Percentiles rank a stretch among this genome's conserved stretches.
phyloP scores from a whole-genome alignment of 2,113 vertebrate species.

The Pteronura brasiliensis region DNA sequence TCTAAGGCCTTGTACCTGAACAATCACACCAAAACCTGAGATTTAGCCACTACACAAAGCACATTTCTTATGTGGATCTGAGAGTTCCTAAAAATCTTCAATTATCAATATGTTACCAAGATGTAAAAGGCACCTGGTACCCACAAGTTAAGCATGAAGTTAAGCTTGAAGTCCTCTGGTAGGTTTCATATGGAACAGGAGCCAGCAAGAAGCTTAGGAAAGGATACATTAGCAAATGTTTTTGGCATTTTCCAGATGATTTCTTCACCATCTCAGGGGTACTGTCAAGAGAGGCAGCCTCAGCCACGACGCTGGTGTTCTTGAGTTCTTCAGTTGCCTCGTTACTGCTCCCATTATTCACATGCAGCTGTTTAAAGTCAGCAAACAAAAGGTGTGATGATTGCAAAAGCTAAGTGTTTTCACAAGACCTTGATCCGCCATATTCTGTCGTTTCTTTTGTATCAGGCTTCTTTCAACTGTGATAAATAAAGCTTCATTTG shows the following conservation, averaged over 20 bases:
- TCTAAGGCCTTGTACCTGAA: neutral
- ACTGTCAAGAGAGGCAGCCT: slow-evolving; percentile 86
- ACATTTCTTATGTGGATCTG: neutral
- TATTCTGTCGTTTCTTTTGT: slow-evolving; percentile 85
- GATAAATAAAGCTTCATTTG: slow-evolving; percentile 90
- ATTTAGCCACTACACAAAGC: neutral
- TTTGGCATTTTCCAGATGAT: slow-evolving; percentile 89
- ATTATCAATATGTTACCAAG: slow-evolving; percentile 76
- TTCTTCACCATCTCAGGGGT: slow-evolving; percentile 90
- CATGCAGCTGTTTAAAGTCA: slow-evolving; percentile 90
- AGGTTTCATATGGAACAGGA: slow-evolving; percentile 74
- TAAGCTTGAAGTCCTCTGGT: slow-evolving; percentile 80
- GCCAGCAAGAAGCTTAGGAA: slow-evolving; percentile 71
- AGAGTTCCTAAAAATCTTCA: slow-evolving; percentile 75
- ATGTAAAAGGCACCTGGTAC: slow-evolving; percentile 78
- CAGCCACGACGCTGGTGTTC: slow-evolving; percentile 85
- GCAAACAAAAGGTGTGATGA: slow-evolving; percentile 88
- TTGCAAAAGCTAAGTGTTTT: slow-evolving; percentile 84
- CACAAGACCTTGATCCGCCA: slow-evolving; percentile 84
- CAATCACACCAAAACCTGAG: neutral
- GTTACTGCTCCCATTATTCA: slow-evolving; percentile 84
- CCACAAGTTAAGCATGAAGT: slow-evolving; percentile 76
- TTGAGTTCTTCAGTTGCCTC: slow-evolving; percentile 88
- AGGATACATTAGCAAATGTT: slow-evolving; percentile 76
- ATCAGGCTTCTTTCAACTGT: slow-evolving; percentile 87